Base-by-base conservation (phyloP, 2,888 invertebrate species). In the Chloroclystis v-ata region DNA sequence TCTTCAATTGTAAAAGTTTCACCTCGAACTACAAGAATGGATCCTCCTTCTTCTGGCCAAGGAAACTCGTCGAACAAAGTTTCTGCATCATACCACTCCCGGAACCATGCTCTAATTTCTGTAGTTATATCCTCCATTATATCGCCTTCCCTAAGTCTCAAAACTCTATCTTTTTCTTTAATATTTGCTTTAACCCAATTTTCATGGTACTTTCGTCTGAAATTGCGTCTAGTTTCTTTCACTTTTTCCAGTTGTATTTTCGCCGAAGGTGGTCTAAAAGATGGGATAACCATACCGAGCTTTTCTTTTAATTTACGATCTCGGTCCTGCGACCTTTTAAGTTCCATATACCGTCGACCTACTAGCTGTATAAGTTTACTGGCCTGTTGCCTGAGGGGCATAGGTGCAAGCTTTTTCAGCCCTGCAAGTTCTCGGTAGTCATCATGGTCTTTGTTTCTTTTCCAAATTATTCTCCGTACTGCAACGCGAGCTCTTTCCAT, bases 21-120 rank as follows among this genome's bases (percentile, higher is more conserved):
- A 7, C 91, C 91, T 49, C 79, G 78, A 0, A 90, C 88, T 8
- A 92, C 81, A 37, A 92, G 64, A 40, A 91, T 77, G 9, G 89
- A 90, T 1, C 95, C 95, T 4, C 95, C 95, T 70, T 92, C 90
- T 26, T 91, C 91, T 26, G 90, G 90, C 50, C 90, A 90, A 37
- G 95, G 95, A 69, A 90, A 93, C 54, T 92, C 91, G 51, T 95
- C 94, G 67, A 95, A 94, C 37, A 85, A 75, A 16, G 85, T 83
- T 0, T 84, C 71, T 47, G 72, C 69, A 29, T 75, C 72, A 75
- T 92, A 87, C 92, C 93, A 94, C 43, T 90, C 81, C 37, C 86
- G 69, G 65, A 94, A 92, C 95, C 95, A 95, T 63, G 91, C 90
- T 47, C 93, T 86, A 46, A 95, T 90, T 82, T 95, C 94, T 53